Percentiles rank a stretch among this genome's conserved stretches.
Evolutionary conservation across 2,113 vertebrate species (phyloP).

Genomic region (Trachemys scripta): DNA sequence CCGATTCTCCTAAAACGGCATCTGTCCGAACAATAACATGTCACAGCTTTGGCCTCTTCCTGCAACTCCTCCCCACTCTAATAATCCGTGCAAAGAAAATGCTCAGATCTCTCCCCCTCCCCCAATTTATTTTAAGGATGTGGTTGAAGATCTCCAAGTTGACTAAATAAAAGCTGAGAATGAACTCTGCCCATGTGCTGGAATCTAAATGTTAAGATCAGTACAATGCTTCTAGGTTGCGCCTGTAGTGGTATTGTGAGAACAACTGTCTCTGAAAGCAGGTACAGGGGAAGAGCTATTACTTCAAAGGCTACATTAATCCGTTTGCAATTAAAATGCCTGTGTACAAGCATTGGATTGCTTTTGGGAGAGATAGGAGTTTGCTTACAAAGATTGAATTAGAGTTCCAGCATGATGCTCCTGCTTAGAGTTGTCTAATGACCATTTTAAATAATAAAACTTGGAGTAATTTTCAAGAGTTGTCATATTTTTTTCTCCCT

Average conservation of each 20-base stretch:
- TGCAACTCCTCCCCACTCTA: background rate
- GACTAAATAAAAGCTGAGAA: background rate
- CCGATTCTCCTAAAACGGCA: background rate
- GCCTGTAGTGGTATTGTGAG: background rate
- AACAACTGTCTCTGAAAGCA: background rate
- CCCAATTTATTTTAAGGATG: conserved; percentile 13
- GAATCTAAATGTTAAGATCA: background rate
- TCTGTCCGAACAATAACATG: background rate
- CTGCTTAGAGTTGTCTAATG: conserved; percentile 50
- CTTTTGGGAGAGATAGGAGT: conserved; percentile 21
- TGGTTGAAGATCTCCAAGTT: background rate
- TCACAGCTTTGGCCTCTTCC: background rate
- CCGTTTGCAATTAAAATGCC: conserved; percentile 63
- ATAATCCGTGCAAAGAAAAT: background rate
- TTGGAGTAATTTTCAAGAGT: conserved; percentile 41
- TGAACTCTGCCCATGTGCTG: background rate
- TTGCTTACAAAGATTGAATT: conserved; percentile 35
- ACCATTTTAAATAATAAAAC: background rate
- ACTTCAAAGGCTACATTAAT: conserved; percentile 50
- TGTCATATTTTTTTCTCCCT: conserved; percentile 10
- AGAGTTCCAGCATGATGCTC: background rate
- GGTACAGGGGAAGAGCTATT: background rate
- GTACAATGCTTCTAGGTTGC: background rate
- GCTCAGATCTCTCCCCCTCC: background rate
- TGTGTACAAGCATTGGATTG: conserved; percentile 36